Evolutionary conservation across 2,113 vertebrate species (phyloP).

Genomic region (Abramis brama): DNA sequence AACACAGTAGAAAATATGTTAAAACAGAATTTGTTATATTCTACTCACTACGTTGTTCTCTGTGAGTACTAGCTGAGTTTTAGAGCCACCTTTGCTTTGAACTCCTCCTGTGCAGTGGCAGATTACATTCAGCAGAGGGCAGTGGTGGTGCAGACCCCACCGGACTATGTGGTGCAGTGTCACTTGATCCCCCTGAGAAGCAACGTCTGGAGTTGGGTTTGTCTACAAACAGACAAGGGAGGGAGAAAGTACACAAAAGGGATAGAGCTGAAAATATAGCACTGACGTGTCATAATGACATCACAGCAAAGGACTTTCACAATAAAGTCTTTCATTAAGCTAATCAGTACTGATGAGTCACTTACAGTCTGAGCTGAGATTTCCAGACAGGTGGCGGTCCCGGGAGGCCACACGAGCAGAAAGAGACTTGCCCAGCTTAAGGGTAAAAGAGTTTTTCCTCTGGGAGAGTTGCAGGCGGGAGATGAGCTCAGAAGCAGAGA

Average conservation of each 20-base stretch:
- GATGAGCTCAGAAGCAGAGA: slow-evolving; percentile 89
- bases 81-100: slow-evolving; percentile 72
- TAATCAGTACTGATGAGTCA: slow-evolving; percentile 48
- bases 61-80: neutral
- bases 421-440: slow-evolving; percentile 83
- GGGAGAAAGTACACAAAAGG: neutral
- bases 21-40: neutral
- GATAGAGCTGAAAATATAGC: slow-evolving; percentile 40
- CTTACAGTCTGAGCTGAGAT: slow-evolving; percentile 71
- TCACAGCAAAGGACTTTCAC: slow-evolving; percentile 5
- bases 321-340: slow-evolving; percentile 25
- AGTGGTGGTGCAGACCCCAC: slow-evolving; percentile 67
- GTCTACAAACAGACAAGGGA: slow-evolving; percentile 61
- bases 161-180: slow-evolving; percentile 74
- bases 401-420: slow-evolving; percentile 76
- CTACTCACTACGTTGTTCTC: neutral
- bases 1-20: neutral
- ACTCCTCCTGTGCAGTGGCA: slow-evolving; percentile 70
- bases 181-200: slow-evolving; percentile 72
- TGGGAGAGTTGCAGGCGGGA: slow-evolving; percentile 86
- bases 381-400: slow-evolving; percentile 69
- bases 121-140: slow-evolving; percentile 68
- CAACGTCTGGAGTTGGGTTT: slow-evolving; percentile 71
- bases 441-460: slow-evolving; percentile 80
- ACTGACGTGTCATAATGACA: slow-evolving; percentile 39